These are phyloP conservation scores for Alosa sapidissima DNA, from an alignment of 2,797 vertebrate genomes.

Conservation along the genomic window DNA sequence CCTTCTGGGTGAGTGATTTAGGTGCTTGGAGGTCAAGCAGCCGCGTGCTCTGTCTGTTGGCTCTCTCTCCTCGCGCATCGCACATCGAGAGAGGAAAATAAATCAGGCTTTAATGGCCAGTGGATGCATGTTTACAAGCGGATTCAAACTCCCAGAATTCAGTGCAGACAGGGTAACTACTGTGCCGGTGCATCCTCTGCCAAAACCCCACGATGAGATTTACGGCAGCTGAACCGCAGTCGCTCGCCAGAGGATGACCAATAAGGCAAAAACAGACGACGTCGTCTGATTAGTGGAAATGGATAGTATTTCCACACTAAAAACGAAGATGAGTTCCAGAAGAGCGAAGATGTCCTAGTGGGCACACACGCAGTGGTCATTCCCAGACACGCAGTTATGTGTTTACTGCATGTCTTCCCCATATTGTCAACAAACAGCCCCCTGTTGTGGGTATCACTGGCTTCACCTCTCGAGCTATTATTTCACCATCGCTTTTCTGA, in stretches of 20 bases:
- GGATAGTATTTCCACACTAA: slow-evolving; percentile 16
- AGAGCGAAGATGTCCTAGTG: background rate
- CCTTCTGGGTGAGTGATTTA: slow-evolving; percentile 37
- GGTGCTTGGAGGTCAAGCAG: slow-evolving; percentile 26
- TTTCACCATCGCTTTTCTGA: too few species aligned
- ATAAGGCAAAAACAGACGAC: background rate
- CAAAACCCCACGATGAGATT: slow-evolving; percentile 39
- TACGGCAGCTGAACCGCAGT: slow-evolving; percentile 21
- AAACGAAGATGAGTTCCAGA: slow-evolving; percentile 13
- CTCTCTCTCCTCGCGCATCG: slow-evolving; percentile 3
- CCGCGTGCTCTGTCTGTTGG: slow-evolving; percentile 37
- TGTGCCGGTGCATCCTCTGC: slow-evolving; percentile 23
- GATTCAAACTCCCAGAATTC: slow-evolving; percentile 44
- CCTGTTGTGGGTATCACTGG: background rate
- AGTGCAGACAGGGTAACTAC: slow-evolving; percentile 43
- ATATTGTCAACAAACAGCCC: background rate
- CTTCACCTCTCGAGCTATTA: background rate
- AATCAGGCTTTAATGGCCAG: slow-evolving; percentile 74
- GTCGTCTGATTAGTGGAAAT: background rate
- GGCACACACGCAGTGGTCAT: background rate
- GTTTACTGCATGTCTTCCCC: background rate
- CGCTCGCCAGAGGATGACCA: slow-evolving; percentile 7
- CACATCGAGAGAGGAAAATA: slow-evolving; percentile 62
- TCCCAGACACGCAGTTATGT: background rate
- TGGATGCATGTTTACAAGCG: slow-evolving; percentile 47